Percentiles rank a stretch among this genome's conserved stretches.
Evolutionary conservation across 1,140 invertebrate species (phyloP).

Genomic region (Mesaphorura yosii): DNA sequence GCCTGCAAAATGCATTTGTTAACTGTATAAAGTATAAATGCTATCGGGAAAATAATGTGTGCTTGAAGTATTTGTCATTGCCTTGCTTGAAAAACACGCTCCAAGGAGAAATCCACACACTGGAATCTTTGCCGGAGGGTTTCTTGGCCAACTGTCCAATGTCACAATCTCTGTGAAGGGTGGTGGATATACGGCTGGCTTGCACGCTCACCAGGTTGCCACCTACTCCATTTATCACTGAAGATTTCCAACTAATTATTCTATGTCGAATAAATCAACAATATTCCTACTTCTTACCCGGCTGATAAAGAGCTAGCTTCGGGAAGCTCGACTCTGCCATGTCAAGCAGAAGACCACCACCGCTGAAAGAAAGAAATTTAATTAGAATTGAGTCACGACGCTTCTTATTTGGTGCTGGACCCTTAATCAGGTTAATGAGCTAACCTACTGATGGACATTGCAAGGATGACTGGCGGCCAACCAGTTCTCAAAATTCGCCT

Average conservation of each 20-base stretch:
- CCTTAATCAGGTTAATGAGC: too few species aligned
- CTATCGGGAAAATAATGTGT: not conserved
- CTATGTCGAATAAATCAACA: too few species aligned
- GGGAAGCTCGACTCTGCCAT: conserved; percentile 37
- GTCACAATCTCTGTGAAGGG: conserved; percentile 68
- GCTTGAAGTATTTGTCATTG: not conserved
- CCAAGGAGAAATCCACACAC: conserved; percentile 12
- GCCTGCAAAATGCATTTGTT: conserved; percentile 5
- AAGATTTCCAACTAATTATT: too few species aligned
- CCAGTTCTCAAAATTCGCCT: conserved; percentile 37
- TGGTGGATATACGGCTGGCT: conserved; percentile 67
- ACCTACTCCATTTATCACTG: conserved; percentile 48
- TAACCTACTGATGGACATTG: conserved; percentile 32
- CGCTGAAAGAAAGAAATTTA: conserved; percentile 3
- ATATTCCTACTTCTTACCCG: too few species aligned
- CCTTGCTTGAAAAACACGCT: conserved; percentile 12
- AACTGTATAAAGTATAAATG: not conserved
- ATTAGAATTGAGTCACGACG: not conserved
- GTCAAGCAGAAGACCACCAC: conserved; percentile 39
- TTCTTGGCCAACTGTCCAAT: conserved; percentile 57
- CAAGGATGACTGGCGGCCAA: conserved; percentile 40
- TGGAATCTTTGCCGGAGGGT: conserved; percentile 39
- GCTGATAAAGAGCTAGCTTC: conserved; percentile 43
- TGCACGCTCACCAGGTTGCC: conserved; percentile 71
- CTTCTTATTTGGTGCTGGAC: too few species aligned